These are phyloP conservation scores for Rostratula benghalensis DNA, from an alignment of 2,113 vertebrate genomes.

Conservation along the genomic window DNA sequence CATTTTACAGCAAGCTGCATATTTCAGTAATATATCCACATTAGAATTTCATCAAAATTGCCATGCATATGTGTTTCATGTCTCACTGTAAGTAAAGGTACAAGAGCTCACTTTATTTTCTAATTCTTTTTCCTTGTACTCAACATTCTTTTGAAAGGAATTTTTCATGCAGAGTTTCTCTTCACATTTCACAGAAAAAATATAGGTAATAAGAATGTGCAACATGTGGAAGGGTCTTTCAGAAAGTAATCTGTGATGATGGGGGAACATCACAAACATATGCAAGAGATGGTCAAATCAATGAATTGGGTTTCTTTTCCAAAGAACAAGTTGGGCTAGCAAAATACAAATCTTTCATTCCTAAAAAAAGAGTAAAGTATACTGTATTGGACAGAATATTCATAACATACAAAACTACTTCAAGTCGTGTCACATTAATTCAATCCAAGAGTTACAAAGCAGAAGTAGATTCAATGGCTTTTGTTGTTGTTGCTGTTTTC, in stretches of 20 bases:
- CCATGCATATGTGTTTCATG: not conserved
- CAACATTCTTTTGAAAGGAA: not conserved
- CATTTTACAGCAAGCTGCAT: not conserved
- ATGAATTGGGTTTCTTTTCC: not conserved
- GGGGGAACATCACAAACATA: not conserved
- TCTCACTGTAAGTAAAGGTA: not conserved
- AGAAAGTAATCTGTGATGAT: not conserved
- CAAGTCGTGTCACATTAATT: slow-evolving; percentile 4
- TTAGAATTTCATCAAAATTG: slow-evolving; percentile 22
- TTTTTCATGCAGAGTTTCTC: not conserved
- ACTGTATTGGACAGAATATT: not conserved
- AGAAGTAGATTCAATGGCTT: not conserved
- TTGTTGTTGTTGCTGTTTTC: not conserved
- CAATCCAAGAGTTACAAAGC: not conserved
- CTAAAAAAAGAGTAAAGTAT: not conserved
- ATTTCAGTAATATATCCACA: not conserved
- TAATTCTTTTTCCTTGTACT: not conserved
- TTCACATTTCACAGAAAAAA: not conserved
- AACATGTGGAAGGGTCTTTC: not conserved
- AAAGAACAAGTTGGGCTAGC: not conserved
- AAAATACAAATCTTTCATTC: not conserved
- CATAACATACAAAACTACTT: not conserved
- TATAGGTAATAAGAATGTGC: not conserved
- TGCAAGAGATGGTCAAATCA: not conserved
- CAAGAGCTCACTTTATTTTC: not conserved